phyloP scores from a whole-genome alignment of 2,797 vertebrate genomes.

The Acanthurus leucopareius region DNA sequence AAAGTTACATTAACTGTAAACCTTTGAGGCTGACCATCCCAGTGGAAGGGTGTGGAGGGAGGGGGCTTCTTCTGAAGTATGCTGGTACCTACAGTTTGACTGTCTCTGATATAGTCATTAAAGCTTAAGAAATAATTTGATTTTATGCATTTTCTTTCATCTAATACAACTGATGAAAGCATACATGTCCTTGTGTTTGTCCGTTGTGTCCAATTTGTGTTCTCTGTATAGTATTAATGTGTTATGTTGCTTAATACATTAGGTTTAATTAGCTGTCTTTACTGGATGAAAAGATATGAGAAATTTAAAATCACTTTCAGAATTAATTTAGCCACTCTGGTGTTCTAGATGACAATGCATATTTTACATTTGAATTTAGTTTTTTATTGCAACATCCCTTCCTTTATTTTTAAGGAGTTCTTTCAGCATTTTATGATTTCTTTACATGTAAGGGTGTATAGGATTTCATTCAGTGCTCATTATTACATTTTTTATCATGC shows the following conservation, averaged over 20 bases:
- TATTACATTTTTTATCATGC: neutral
- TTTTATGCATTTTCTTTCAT: conserved; percentile 7
- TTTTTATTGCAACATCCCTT: neutral
- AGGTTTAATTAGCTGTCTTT: conserved; percentile 2
- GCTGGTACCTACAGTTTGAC: neutral
- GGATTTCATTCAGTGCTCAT: neutral
- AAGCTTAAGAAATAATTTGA: neutral
- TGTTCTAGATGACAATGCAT: neutral
- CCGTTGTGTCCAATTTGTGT: neutral
- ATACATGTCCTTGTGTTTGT: neutral
- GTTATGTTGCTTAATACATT: neutral
- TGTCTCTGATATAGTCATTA: neutral
- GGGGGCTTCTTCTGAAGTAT: neutral
- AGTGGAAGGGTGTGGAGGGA: neutral
- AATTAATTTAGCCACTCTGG: neutral
- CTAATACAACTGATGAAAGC: conserved; percentile 15
- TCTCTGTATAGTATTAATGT: neutral
- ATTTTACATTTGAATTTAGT: neutral
- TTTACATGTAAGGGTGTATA: neutral
- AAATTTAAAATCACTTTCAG: neutral
- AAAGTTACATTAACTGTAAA: neutral
- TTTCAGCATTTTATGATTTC: neutral
- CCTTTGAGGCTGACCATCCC: neutral
- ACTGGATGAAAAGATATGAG: neutral
- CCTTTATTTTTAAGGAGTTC: too few relatives aligned